Percentiles rank a stretch among this genome's conserved stretches.
phyloP scores from a whole-genome alignment of 2,888 invertebrate genomes.

The Ganaspis brasiliensis region DNA sequence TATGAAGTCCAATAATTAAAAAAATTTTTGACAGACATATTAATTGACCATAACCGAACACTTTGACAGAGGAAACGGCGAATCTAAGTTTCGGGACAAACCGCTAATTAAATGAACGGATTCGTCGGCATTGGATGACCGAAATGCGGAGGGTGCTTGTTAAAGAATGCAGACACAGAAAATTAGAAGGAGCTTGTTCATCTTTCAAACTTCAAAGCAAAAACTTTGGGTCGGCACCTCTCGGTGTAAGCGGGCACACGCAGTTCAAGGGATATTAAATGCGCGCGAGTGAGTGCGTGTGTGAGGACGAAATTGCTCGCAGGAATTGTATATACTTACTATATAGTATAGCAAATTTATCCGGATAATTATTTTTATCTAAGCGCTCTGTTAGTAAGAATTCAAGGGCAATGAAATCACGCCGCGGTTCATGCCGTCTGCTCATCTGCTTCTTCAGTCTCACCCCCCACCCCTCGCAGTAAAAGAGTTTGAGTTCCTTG shows the following conservation, averaged over 20 bases:
- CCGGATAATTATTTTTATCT: constrained; percentile 79
- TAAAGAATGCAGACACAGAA: constrained; percentile 74
- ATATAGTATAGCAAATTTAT: constrained; percentile 69
- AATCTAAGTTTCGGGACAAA: constrained; percentile 17
- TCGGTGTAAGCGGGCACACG: constrained; percentile 17
- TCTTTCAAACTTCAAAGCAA: constrained; percentile 77
- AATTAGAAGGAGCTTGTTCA: constrained; percentile 73
- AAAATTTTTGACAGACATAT: background rate
- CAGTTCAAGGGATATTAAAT: constrained; percentile 23
- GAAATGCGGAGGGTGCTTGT: constrained; percentile 61
- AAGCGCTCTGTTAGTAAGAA: constrained; percentile 72
- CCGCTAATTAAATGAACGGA: constrained; percentile 69
- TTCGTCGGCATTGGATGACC: constrained; percentile 60
- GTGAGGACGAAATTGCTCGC: constrained; percentile 53
- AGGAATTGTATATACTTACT: constrained; percentile 58
- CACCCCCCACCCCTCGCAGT: constrained; percentile 55
- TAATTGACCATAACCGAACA: constrained; percentile 23
- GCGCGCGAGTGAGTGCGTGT: constrained; percentile 46
- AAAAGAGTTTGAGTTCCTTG: constrained; percentile 54
- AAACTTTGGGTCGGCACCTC: constrained; percentile 67
- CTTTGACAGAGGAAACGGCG: background rate
- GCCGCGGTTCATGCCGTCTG: constrained; percentile 45
- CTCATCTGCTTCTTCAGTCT: constrained; percentile 54
- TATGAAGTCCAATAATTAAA: background rate
- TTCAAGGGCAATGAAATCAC: constrained; percentile 78